Evolutionary conservation across 2,797 vertebrate species (phyloP), one percentile per base, ranked within the genome.

Genomic region (Crocodylus rhombifer): DNA sequence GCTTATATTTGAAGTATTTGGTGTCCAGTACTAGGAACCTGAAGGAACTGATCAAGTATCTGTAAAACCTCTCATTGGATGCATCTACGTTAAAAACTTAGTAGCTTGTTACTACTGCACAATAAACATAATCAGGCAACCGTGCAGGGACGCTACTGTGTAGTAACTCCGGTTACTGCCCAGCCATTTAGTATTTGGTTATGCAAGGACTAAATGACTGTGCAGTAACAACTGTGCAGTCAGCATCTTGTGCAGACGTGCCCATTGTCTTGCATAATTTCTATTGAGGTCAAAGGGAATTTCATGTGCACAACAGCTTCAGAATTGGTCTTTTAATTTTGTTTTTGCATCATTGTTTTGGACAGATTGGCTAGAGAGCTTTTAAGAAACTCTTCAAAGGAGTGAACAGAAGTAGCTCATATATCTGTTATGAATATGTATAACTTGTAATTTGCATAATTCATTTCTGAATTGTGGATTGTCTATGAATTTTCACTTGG

Each of bases 301-400:
- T 36, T 4, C 33, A 36, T 36, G 33, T 36, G 33, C 33, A 36
- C 5, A 81, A 71, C 3, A 73, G 28, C 80, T 88, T 91, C 77
- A 64, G n/a, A n/a, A 51, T 36, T 84, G 51, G 33, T 1, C 23
- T 60, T 86, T 20, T 75, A 6, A 21, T 28, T 9, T 36, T 69
- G 21, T 30, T 36, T 69, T 73, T 75, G 26, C 23, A 13, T 87
- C n/a, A 82, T 60, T 92, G 5, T 67, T 81, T 18, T 57, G 64
- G 69, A 33, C 9, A 56, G 42, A 33, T 90, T 23, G 58, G 23
- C 18, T 25, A 6, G 33, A 20, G 30, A 21, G 30, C 80, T 0
- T 67, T 89, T 80, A 84, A 78, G 25, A 9, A 28, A 21, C 16
- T 93, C 89, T 55, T 92, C n/a, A 77, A 88, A 78, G 74, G 61